Conservation (phyloP, 2,888 invertebrate genomes). For the Tetranychus piercei region DNA sequence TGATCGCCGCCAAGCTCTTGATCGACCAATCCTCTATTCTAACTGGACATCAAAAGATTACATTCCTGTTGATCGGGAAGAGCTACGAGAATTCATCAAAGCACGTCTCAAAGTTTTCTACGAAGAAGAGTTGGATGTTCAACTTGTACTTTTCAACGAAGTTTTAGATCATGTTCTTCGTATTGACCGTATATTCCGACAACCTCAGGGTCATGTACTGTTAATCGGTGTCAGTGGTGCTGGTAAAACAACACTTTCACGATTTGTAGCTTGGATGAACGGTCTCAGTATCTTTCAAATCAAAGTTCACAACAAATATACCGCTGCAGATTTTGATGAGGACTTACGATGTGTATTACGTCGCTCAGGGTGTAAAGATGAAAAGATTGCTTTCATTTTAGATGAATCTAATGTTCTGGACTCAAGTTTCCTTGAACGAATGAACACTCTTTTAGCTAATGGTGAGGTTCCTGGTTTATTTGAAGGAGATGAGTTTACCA, state of each 20-base stretch:
- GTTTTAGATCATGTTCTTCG: slow-evolving; percentile 93
- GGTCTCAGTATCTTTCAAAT: slow-evolving; percentile 97
- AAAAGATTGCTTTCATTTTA: slow-evolving; percentile 95
- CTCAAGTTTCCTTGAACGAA: slow-evolving; percentile 92
- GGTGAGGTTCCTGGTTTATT: slow-evolving; percentile 91
- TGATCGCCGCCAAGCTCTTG: slow-evolving; percentile 62
- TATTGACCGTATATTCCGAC: slow-evolving; percentile 96
- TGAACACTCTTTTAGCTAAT: slow-evolving; percentile 96
- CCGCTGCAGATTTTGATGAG: slow-evolving; percentile 95
- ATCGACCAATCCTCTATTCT: slow-evolving; percentile 85
- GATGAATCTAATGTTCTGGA: slow-evolving; percentile 98
- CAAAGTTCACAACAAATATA: slow-evolving; percentile 97
- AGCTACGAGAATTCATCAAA: slow-evolving; percentile 84
- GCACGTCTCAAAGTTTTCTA: slow-evolving; percentile 94
- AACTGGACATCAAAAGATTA: slow-evolving; percentile 99
- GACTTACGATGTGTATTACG: slow-evolving; percentile 54
- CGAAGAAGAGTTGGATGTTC: slow-evolving; percentile 97
- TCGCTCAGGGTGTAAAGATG: slow-evolving; percentile 48
- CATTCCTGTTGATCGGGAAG: slow-evolving; percentile 81
- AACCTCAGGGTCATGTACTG: slow-evolving; percentile 91
- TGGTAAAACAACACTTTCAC: slow-evolving; percentile 93
- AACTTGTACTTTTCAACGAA: slow-evolving; percentile 91
- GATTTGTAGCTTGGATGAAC: slow-evolving; percentile 99
- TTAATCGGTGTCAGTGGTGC: slow-evolving; percentile 97
- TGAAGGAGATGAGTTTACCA: slow-evolving; percentile 93